These are phyloP conservation scores for Episyrphus balteatus DNA, from an alignment of 1,140 invertebrate genomes.

Conservation along the genomic window DNA sequence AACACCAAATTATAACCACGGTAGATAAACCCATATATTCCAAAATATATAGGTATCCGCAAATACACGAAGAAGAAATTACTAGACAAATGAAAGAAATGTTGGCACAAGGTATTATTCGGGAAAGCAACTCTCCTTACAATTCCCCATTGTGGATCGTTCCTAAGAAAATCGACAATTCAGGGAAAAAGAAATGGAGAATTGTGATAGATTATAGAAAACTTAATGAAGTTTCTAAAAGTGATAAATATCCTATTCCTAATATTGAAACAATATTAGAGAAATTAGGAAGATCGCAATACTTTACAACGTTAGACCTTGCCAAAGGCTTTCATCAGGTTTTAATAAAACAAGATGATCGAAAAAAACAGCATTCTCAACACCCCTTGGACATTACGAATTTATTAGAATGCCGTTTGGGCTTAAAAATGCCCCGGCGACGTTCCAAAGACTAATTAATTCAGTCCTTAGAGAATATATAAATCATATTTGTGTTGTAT, in stretches of 20 bases:
- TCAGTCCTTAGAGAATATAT: slow-evolving; percentile 16
- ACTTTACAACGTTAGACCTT: slow-evolving; percentile 4
- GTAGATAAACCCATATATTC: slow-evolving; percentile 6
- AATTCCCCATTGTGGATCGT: slow-evolving; percentile 8
- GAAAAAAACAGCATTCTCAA: slow-evolving; percentile 9
- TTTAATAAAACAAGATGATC: not conserved
- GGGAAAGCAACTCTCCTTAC: slow-evolving; percentile 1
- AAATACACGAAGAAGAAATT: slow-evolving; percentile 22
- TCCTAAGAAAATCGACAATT: slow-evolving; percentile 8
- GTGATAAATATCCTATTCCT: not conserved
- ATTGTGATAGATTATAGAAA: slow-evolving; percentile 26
- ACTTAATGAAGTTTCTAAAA: slow-evolving; percentile 9
- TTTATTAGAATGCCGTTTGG: slow-evolving; percentile 30
- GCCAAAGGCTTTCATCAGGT: slow-evolving; percentile 35
- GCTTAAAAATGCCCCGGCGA: slow-evolving; percentile 31
- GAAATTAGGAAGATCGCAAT: not conserved
- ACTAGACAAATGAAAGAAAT: slow-evolving; percentile 22
- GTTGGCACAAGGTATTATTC: slow-evolving; percentile 9
- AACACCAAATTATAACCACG: not conserved
- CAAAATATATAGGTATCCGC: slow-evolving; percentile 25
- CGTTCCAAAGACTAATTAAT: slow-evolving; percentile 38
- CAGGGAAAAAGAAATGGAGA: slow-evolving; percentile 11
- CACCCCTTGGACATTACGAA: slow-evolving; percentile 4
- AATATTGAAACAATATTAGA: slow-evolving; percentile 3
- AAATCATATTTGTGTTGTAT: slow-evolving; percentile 21